Conservation (phyloP, 30 jellyfish, hydroid and myxozoan species). For the Sanderia malayensis region DNA sequence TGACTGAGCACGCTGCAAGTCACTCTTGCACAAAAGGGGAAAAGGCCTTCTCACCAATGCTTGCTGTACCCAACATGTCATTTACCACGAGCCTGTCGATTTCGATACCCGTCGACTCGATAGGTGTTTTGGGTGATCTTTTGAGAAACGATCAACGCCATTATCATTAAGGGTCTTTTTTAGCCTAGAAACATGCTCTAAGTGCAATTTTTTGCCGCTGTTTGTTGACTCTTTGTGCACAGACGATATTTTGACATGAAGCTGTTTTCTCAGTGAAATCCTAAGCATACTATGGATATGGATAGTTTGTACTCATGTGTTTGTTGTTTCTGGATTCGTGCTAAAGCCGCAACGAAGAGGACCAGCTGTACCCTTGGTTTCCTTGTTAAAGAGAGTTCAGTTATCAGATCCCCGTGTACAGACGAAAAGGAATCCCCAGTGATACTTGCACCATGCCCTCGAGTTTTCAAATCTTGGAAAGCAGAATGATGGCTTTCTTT, state of each 20-base stretch:
- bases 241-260: slow-evolving; percentile 1
- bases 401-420: slow-evolving; percentile 11
- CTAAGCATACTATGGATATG: slow-evolving; percentile 18
- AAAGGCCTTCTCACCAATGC: neutral
- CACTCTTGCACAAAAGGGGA: neutral
- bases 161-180: neutral
- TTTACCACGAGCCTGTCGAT: neutral
- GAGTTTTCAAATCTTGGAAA: slow-evolving; percentile 24
- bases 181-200: neutral
- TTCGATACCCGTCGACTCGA: neutral
- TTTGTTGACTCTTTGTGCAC: neutral
- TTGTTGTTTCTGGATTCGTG: slow-evolving; percentile 22
- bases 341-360: slow-evolving; percentile 33
- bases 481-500: slow-evolving; percentile 12
- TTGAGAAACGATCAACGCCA: neutral
- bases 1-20: neutral
- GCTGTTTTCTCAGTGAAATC: slow-evolving; percentile 18
- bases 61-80: neutral
- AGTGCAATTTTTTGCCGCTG: slow-evolving; percentile 11
- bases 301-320: slow-evolving; percentile 2
- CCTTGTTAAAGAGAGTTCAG: slow-evolving; percentile 24
- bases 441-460: slow-evolving; percentile 30
- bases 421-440: slow-evolving; percentile 29
- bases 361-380: slow-evolving; percentile 29
- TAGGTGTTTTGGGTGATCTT: neutral